Evolutionary conservation across 92 coral and sea anemone species (phyloP).

Genomic region (Epizoanthus rinbou): DNA sequence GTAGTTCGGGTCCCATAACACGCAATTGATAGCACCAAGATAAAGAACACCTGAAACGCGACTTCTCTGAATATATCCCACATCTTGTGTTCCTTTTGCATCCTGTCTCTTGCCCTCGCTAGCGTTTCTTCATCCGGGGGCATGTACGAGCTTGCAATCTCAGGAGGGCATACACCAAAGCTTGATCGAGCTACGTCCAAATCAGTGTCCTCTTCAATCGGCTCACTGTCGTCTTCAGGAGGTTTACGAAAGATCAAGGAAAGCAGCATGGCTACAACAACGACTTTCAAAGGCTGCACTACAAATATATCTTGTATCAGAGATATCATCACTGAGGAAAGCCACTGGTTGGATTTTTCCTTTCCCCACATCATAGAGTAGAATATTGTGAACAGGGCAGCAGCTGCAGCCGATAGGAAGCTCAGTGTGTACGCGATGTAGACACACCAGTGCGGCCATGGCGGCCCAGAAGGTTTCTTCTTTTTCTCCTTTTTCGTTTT

Average conservation of each 20-base stretch:
- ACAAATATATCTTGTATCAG: constrained; percentile 78
- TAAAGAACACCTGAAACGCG: not conserved
- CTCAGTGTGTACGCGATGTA: constrained; percentile 50
- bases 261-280: constrained; percentile 62
- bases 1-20: constrained; percentile 37
- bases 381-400: constrained; percentile 46
- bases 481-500: constrained; percentile 43
- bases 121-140: constrained; percentile 37
- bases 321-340: constrained; percentile 65
- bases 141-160: constrained; percentile 25
- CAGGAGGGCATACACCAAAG: constrained; percentile 20
- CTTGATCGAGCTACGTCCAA: not conserved
- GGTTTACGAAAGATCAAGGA: constrained; percentile 76
- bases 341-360: constrained; percentile 78
- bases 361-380: constrained; percentile 90
- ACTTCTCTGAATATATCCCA: constrained; percentile 24
- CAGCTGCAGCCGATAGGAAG: constrained; percentile 40
- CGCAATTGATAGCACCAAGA: not conserved
- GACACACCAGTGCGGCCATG: constrained; percentile 52
- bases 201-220: constrained; percentile 37
- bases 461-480: constrained; percentile 16
- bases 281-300: constrained; percentile 76
- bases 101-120: constrained; percentile 22
- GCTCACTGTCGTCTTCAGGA: constrained; percentile 67
- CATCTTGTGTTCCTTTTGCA: constrained; percentile 36